A percentile compares a stretch with the other conserved stretches of the same genome.
Evolutionary conservation across 2,888 invertebrate genomes (phyloP).

Genomic region (Yponomeuta plumbellus): DNA sequence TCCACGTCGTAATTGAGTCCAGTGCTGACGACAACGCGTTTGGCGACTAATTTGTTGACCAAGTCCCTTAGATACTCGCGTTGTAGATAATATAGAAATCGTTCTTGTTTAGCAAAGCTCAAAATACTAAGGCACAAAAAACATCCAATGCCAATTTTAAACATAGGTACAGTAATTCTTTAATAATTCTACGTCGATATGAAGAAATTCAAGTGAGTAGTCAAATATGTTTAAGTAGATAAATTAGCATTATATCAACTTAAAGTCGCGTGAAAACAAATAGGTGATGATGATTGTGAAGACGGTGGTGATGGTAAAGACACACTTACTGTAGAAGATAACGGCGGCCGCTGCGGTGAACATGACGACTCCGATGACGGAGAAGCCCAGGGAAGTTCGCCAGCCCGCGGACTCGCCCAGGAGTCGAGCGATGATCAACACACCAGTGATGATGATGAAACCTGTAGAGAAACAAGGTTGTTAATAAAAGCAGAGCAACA

Average conservation of each 20-base stretch:
- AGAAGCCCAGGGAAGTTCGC: conserved; percentile 79
- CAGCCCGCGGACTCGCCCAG: conserved; percentile 80
- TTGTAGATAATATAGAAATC: too few relatives aligned
- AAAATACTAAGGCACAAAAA: too few relatives aligned
- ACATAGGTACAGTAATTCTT: too few relatives aligned
- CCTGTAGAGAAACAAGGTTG: conserved; percentile 45
- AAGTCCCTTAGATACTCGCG: neutral
- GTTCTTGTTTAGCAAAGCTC: too few relatives aligned
- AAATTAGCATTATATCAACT: too few relatives aligned
- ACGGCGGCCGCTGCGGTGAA: conserved; percentile 80
- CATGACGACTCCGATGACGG: conserved; percentile 77
- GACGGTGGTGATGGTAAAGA: too few relatives aligned
- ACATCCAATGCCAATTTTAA: too few relatives aligned
- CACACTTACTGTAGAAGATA: conserved; percentile 71
- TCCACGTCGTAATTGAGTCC: conserved; percentile 5
- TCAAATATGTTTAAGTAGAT: too few relatives aligned
- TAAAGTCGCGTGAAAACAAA: too few relatives aligned
- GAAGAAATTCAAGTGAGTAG: too few relatives aligned
- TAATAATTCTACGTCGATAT: too few relatives aligned
- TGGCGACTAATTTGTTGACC: neutral
- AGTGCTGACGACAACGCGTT: neutral
- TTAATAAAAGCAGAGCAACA: conserved; percentile 16
- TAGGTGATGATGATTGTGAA: too few relatives aligned
- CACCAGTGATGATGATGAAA: conserved; percentile 79
- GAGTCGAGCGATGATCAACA: conserved; percentile 77